These are phyloP conservation scores for Spodoptera picta DNA, from an alignment of 2,888 invertebrate genomes.

Conservation along the genomic window DNA sequence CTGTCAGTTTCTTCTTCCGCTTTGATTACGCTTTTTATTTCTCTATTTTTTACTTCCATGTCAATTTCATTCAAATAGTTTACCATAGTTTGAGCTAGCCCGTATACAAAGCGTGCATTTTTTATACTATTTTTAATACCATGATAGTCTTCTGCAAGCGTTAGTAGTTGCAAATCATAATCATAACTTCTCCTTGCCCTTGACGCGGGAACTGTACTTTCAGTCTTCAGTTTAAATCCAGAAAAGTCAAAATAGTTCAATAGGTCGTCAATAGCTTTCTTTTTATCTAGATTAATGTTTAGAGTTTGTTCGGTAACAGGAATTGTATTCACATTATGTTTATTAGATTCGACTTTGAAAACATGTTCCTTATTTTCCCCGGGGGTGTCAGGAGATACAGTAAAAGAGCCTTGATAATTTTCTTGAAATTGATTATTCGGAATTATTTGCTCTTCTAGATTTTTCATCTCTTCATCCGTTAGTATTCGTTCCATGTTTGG, in stretches of 20 bases:
- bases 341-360: slow-evolving; percentile 56
- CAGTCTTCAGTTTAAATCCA: slow-evolving; percentile 62
- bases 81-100: slow-evolving; percentile 70
- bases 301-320: slow-evolving; percentile 36
- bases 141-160: slow-evolving; percentile 68
- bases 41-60: slow-evolving; percentile 67
- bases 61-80: slow-evolving; percentile 78
- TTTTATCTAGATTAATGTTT: slow-evolving; percentile 73
- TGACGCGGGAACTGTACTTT: slow-evolving; percentile 44
- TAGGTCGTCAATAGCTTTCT: slow-evolving; percentile 81
- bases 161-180: slow-evolving; percentile 69
- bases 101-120: slow-evolving; percentile 71
- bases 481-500: slow-evolving; percentile 68
- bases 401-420: slow-evolving; percentile 24
- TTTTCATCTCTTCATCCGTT: slow-evolving; percentile 73
- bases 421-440: slow-evolving; percentile 60
- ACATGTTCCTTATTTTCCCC: slow-evolving; percentile 56
- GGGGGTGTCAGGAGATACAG: slow-evolving; percentile 34
- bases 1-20: slow-evolving; percentile 77
- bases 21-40: slow-evolving; percentile 69
- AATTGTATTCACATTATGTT: slow-evolving; percentile 55
- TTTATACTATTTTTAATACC: slow-evolving; percentile 71
- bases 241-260: slow-evolving; percentile 79
- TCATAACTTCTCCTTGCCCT: slow-evolving; percentile 74
- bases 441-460: slow-evolving; percentile 81